Base-by-base conservation (phyloP, 35 echinoderm and acorn worm species). In the Anneissia japonica region DNA sequence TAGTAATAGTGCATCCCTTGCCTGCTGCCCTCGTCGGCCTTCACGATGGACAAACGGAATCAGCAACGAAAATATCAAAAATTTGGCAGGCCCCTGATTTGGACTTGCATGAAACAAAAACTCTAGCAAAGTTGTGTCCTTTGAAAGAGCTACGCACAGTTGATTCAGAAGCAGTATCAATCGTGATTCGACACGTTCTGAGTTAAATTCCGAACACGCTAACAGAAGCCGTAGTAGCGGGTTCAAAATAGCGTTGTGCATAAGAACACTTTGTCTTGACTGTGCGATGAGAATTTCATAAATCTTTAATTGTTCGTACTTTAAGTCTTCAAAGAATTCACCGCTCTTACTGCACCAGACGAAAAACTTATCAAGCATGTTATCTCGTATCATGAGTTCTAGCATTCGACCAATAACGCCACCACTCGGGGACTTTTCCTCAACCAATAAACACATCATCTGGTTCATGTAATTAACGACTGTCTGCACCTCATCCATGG, bases 71-170 rank as follows among this genome's bases (percentile, higher is more conserved):
- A 99, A 99, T 34, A 99, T 87, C 0, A 99, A 80, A 64, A 99
- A 99, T 87, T 99, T 99, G 38, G 96, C 96, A 12, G 96, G 96
- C 12, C 96, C 96, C 74, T 99, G 90, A 90, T 92, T 93, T 21
- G 96, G 91, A 73, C 96, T 99, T 89, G 96, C 96, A 85, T 99
- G 91, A 72, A 99, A 99, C n/a, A 99, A 79, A 45, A 91, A 99
- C 74, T 99, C 92, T 32, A 99, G 46, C 10, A 99, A 86, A 30
- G 76, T 85, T 33, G 92, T 86, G 39, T 99, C 96, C 78, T 90
- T 83, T 32, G 91, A 84, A 38, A 99, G 78, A 16, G 88, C 91
- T 5, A 99, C 90, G 55, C 96, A 99, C 0, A 99, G 92, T 77
- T 93, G 92, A 72, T 99, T 92, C 6, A 99, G 77, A 30, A 99